Base-by-base conservation (phyloP, 2,113 vertebrate species). In the Tyrannus savana region DNA sequence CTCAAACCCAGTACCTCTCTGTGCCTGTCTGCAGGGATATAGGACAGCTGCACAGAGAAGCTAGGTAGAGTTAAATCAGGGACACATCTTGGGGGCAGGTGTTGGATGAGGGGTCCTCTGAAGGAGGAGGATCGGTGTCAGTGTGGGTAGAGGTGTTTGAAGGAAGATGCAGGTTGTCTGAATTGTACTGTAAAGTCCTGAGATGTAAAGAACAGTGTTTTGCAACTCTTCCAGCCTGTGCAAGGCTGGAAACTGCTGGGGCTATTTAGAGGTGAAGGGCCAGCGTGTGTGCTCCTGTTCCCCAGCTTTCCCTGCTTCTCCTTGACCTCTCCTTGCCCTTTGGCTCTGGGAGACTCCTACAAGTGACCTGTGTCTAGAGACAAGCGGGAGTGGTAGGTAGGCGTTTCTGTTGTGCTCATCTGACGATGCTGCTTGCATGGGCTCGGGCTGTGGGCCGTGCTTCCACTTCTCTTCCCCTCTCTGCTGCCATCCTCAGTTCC, bases 401-500 rank as follows among this genome's bases (percentile, higher is more conserved):
- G 77, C 9, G 3, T 92, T 92, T 80, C 87, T 87, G 67, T 53
- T 62, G 89, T 72, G 74, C 53, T 95, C 92, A 89, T 73, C 78
- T 92, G 90, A 16, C 3, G 5, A 27, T 80, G 76, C 63, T 69
- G 41, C 41, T 56, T 59, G 47, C 47, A 7, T 64, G 85, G 60
- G 73, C 72, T 73, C 0, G 2, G 59, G 58, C 37, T 64, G 89
- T 55, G 78, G 80, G 81, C 78, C 7, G 0, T 87, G 78, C 78
- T 96, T 79, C 88, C 2, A 3, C 63, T 84, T 75, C 98, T 86
- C 59, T 55, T 93, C 68, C 78, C 44, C 53, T 69, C 30, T 55
- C 52, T 27, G 49, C 72, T 30, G 64, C 55, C 0, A 0, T 87
- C 89, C 77, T 98, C 98, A 99, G 97, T 99, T 99, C 99, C 99